phyloP scores from a whole-genome alignment of 92 coral and sea anemone species.

The Porites divaricata region DNA sequence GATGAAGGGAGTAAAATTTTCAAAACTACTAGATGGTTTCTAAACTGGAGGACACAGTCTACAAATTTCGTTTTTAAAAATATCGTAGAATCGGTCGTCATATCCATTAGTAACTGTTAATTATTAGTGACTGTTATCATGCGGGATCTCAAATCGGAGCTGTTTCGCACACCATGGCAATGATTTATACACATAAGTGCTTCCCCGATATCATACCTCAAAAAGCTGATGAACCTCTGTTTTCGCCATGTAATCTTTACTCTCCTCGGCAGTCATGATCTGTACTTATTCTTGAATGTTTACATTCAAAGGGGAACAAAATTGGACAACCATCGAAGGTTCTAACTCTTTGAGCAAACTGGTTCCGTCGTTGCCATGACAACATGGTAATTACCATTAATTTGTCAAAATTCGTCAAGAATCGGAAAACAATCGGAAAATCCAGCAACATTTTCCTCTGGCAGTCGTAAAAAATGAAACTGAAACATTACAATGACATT shows the following conservation, averaged over 20 bases:
- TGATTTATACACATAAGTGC: not conserved
- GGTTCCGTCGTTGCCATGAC: slow-evolving; percentile 38
- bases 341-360: slow-evolving; percentile 10
- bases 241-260: slow-evolving; percentile 94
- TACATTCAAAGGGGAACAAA: slow-evolving; percentile 16
- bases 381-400: slow-evolving; percentile 14
- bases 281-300: not conserved
- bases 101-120: not conserved
- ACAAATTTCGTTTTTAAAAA: not conserved
- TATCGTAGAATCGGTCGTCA: not conserved
- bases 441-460: not conserved
- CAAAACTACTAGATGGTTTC: not conserved
- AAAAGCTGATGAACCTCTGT: slow-evolving; percentile 95
- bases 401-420: not conserved
- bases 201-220: slow-evolving; percentile 65
- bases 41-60: not conserved
- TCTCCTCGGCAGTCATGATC: slow-evolving; percentile 91
- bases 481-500: too few relatives aligned
- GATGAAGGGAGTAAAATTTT: not conserved
- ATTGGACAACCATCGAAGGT: slow-evolving; percentile 25
- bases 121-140: too few relatives aligned
- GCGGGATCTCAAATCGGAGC: not conserved
- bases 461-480: too few relatives aligned
- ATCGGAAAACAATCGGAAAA: slow-evolving; percentile 6
- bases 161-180: not conserved